Evolutionary conservation across 2,797 vertebrate genomes (phyloP).

Genomic region (Morelia viridis): DNA sequence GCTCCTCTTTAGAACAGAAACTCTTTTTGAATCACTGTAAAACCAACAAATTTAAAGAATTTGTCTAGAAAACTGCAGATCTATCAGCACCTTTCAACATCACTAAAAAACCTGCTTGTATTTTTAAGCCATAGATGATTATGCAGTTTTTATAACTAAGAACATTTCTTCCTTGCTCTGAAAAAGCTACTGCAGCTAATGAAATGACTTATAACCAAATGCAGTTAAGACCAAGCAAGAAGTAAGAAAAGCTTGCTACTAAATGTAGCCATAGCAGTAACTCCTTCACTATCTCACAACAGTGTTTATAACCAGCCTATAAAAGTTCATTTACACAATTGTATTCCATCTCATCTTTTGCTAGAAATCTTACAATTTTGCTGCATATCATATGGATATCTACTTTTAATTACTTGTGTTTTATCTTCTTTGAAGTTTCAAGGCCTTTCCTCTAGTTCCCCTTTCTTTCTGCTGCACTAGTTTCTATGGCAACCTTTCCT

Average conservation of each 20-base stretch:
- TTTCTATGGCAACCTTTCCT: slow-evolving; percentile 69
- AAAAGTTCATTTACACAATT: slow-evolving; percentile 2
- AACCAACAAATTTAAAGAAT: slow-evolving; percentile 38
- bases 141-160: background rate
- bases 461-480: slow-evolving; percentile 65
- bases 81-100: background rate
- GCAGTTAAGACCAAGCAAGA: background rate
- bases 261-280: background rate
- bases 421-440: slow-evolving; percentile 47
- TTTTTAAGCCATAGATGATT: background rate
- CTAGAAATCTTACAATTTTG: background rate
- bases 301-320: slow-evolving; percentile 21
- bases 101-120: background rate
- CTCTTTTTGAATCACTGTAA: slow-evolving; percentile 49
- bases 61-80: slow-evolving; percentile 39
- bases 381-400: background rate
- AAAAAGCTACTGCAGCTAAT: background rate
- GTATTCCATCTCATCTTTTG: background rate
- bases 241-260: background rate
- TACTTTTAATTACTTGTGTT: slow-evolving; percentile 16
- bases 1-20: slow-evolving; percentile 29
- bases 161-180: background rate
- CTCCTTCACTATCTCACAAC: background rate
- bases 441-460: slow-evolving; percentile 50
- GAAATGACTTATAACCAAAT: background rate